phyloP scores from a whole-genome alignment of 2,797 vertebrate genomes.

The Neosalanx taihuensis region DNA sequence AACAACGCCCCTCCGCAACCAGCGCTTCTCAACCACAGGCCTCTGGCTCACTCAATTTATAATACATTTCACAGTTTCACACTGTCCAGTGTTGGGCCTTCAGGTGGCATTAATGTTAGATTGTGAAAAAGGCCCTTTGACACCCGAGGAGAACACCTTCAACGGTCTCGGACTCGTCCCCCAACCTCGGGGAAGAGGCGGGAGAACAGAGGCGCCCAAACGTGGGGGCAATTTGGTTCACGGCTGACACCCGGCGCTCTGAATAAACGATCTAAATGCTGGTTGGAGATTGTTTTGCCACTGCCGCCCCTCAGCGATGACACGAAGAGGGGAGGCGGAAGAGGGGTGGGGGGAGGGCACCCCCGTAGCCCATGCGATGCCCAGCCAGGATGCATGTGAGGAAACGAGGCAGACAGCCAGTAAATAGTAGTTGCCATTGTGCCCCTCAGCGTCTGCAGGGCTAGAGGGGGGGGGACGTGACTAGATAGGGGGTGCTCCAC shows the following conservation, averaged over 20 bases:
- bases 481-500: constrained; percentile 31
- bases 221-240: constrained; percentile 60
- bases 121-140: constrained; percentile 53
- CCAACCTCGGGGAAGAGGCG: constrained; percentile 40
- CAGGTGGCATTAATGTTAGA: constrained; percentile 64
- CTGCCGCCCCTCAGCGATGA: constrained; percentile 61
- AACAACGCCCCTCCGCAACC: constrained; percentile 54
- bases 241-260: constrained; percentile 60
- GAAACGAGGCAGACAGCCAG: constrained; percentile 77
- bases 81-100: constrained; percentile 55
- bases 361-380: constrained; percentile 51
- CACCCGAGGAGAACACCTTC: constrained; percentile 40
- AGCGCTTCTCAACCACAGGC: constrained; percentile 47
- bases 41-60: constrained; percentile 64
- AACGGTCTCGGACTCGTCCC: constrained; percentile 33
- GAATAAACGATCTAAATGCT: constrained; percentile 74
- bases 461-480: constrained; percentile 23
- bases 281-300: constrained; percentile 65
- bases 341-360: constrained; percentile 15
- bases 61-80: constrained; percentile 66
- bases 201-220: constrained; percentile 36
- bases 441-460: constrained; percentile 55
- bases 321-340: constrained; percentile 30
- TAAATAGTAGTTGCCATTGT: constrained; percentile 77
- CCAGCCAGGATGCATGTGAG: constrained; percentile 69